phyloP scores from a whole-genome alignment of 1,140 invertebrate genomes.

The Pseudomyrmex flavicornis region DNA sequence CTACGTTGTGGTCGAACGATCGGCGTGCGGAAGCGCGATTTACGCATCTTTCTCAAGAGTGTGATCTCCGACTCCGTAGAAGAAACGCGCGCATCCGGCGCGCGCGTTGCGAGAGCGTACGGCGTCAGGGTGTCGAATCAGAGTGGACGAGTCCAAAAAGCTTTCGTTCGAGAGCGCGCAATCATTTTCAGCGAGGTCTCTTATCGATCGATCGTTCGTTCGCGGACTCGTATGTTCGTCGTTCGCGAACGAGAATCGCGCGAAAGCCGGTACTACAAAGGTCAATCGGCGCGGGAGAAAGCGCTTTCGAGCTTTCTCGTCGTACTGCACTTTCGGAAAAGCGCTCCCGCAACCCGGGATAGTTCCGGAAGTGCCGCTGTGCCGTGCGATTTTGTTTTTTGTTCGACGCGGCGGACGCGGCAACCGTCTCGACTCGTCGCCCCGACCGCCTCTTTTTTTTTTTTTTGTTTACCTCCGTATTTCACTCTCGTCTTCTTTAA shows the following conservation, averaged over 20 bases:
- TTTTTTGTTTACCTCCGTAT: slow-evolving; percentile 2
- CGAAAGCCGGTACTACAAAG: not conserved
- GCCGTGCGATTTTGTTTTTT: slow-evolving; percentile 50
- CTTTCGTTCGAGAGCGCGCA: slow-evolving; percentile 28
- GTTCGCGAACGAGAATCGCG: slow-evolving; percentile 1
- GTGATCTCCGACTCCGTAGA: slow-evolving; percentile 64
- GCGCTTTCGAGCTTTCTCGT: slow-evolving; percentile 8
- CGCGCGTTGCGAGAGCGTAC: slow-evolving; percentile 64
- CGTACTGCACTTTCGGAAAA: not conserved
- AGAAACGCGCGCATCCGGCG: slow-evolving; percentile 59
- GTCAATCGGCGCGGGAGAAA: not conserved
- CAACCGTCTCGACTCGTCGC: slow-evolving; percentile 51
- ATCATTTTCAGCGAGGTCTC: slow-evolving; percentile 29
- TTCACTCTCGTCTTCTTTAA: slow-evolving; percentile 63
- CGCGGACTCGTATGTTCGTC: not conserved
- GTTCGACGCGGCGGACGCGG: slow-evolving; percentile 60
- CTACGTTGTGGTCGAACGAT: slow-evolving; percentile 69
- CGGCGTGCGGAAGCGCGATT: slow-evolving; percentile 61
- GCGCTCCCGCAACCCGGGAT: not conserved
- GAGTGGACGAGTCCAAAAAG: slow-evolving; percentile 41
- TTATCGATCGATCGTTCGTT: slow-evolving; percentile 15
- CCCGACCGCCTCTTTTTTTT: slow-evolving; percentile 20
- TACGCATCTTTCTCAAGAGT: slow-evolving; percentile 71
- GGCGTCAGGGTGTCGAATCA: slow-evolving; percentile 46
- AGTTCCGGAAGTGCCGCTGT: slow-evolving; percentile 26